Conservation (phyloP, 2,113 vertebrate genomes). For the Gopherus evgoodei region DNA sequence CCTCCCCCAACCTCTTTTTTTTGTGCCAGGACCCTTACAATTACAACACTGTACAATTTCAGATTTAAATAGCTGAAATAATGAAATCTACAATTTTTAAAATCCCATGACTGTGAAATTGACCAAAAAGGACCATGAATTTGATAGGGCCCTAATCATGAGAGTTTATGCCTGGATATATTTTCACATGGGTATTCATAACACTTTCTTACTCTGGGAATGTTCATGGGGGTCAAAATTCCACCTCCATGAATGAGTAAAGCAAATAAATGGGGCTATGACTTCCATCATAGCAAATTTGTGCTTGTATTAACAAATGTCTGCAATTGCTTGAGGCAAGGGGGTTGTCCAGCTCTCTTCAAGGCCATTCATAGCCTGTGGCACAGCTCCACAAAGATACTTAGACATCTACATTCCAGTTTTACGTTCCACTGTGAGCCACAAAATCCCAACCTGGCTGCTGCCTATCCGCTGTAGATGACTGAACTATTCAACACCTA, state of each 20-base stretch:
- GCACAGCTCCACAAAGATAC: not conserved
- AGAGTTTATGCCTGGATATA: not conserved
- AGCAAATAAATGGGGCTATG: conserved; percentile 41
- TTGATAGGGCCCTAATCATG: not conserved
- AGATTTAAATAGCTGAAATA: too few relatives aligned
- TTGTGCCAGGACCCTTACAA: too few relatives aligned
- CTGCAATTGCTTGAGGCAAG: not conserved
- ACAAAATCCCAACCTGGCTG: not conserved
- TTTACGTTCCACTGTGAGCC: not conserved
- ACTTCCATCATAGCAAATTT: not conserved
- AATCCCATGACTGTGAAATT: too few relatives aligned
- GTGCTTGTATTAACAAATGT: conserved; percentile 15
- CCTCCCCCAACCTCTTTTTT: too few relatives aligned
- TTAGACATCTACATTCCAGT: not conserved
- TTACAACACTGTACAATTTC: too few relatives aligned
- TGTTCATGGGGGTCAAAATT: conserved; percentile 7
- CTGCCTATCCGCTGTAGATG: not conserved
- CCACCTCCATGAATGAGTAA: not conserved
- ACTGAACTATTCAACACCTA: not conserved
- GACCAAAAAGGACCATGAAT: too few relatives aligned
- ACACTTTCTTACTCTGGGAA: conserved; percentile 6
- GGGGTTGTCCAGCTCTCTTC: not conserved
- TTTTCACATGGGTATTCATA: conserved; percentile 20
- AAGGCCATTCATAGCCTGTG: not conserved
- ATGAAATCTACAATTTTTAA: too few relatives aligned